Conservation (phyloP, 1,140 invertebrate genomes). For the Macrobrachium rosenbergii region DNA sequence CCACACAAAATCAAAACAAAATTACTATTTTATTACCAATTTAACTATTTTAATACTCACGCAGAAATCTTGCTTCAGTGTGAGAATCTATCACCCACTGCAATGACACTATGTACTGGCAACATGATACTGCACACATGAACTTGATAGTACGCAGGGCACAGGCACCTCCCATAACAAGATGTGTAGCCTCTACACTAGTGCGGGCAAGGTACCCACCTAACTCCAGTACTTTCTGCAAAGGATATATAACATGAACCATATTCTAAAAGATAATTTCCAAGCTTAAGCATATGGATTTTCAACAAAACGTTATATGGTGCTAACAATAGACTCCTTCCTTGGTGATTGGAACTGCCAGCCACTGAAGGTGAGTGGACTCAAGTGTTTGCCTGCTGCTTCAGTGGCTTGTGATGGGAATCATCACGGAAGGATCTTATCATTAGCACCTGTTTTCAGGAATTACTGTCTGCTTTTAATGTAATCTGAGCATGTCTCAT, state of each 20-base stretch:
- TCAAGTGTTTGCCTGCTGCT: too few relatives aligned
- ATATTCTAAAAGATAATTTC: neutral
- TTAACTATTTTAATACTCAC: constrained; percentile 43
- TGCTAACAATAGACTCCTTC: too few relatives aligned
- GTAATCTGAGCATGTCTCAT: too few relatives aligned
- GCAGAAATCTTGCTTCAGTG: constrained; percentile 53
- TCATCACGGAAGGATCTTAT: too few relatives aligned
- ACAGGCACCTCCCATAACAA: constrained; percentile 79
- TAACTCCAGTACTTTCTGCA: constrained; percentile 80
- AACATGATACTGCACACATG: constrained; percentile 82
- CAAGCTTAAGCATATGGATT: neutral
- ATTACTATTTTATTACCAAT: too few relatives aligned
- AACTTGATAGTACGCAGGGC: constrained; percentile 85
- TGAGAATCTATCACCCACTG: constrained; percentile 84
- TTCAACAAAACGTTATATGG: too few relatives aligned
- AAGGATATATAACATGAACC: constrained; percentile 39
- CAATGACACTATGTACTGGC: constrained; percentile 82
- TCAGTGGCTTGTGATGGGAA: too few relatives aligned
- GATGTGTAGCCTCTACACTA: constrained; percentile 84
- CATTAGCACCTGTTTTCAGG: too few relatives aligned
- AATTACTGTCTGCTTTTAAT: too few relatives aligned
- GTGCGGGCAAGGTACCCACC: constrained; percentile 81
- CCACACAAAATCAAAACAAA: too few relatives aligned
- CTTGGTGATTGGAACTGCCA: too few relatives aligned
- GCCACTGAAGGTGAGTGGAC: too few relatives aligned